These are phyloP conservation scores for Argopecten irradians DNA, from an alignment of 1,140 invertebrate species.

Conservation along the genomic window DNA sequence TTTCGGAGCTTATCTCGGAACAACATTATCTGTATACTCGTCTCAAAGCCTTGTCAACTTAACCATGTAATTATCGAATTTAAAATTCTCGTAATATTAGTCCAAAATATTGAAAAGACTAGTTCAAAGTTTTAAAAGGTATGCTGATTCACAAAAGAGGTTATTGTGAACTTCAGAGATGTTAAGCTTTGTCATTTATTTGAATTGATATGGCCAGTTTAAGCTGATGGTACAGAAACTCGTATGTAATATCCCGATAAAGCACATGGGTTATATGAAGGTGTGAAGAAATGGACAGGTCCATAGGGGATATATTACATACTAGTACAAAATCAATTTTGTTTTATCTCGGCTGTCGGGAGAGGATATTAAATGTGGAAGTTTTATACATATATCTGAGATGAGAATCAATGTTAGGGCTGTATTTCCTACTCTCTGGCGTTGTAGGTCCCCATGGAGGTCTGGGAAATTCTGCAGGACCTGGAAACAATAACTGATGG, in stretches of 20 bases:
- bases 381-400: slow-evolving; percentile 16
- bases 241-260: not conserved
- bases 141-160: not conserved
- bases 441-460: not conserved
- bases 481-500: too few relatives aligned
- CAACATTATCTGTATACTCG: not conserved
- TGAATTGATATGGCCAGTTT: not conserved
- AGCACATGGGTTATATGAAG: not conserved
- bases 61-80: not conserved
- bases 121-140: not conserved
- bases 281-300: not conserved
- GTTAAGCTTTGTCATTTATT: not conserved
- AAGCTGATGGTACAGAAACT: not conserved
- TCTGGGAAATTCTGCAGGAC: not conserved
- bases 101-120: not conserved
- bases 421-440: not conserved
- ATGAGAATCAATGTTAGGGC: not conserved
- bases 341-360: not conserved
- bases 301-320: slow-evolving; percentile 7
- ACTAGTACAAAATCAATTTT: slow-evolving; percentile 17
- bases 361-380: slow-evolving; percentile 5
- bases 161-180: not conserved
- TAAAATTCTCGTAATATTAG: not conserved
- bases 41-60: not conserved
- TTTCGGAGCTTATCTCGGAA: not conserved